These are phyloP conservation scores for Dendroctonus valens DNA, from an alignment of 1,140 invertebrate species.

Conservation along the genomic window DNA sequence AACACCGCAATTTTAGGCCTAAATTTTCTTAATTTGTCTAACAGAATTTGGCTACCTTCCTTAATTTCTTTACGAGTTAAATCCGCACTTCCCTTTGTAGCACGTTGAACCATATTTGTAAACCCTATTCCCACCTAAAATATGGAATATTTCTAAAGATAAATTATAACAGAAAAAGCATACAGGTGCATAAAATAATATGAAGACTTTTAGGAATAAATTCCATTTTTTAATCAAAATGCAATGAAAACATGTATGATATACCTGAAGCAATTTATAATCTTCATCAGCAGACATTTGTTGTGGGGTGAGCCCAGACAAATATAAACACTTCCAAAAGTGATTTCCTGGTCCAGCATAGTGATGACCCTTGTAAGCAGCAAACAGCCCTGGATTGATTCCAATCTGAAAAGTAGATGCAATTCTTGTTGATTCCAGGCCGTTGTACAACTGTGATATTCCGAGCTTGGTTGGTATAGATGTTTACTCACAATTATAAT, in stretches of 20 bases:
- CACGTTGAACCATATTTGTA: constrained; percentile 94
- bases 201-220: not conserved
- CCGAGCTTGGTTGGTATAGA: not conserved
- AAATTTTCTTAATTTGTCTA: constrained; percentile 90
- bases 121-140: constrained; percentile 80
- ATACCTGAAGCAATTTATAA: constrained; percentile 83
- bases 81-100: constrained; percentile 94
- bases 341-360: constrained; percentile 98
- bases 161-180: not conserved
- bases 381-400: constrained; percentile 95
- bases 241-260: not conserved
- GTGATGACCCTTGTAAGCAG: constrained; percentile 96
- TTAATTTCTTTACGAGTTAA: constrained; percentile 95
- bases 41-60: constrained; percentile 87
- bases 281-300: constrained; percentile 96
- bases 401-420: constrained; percentile 72
- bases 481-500: constrained; percentile 91
- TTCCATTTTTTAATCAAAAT: not conserved
- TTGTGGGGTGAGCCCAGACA: constrained; percentile 90
- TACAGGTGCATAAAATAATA: not conserved
- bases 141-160: no score
- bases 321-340: constrained; percentile 97
- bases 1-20: constrained; percentile 97
- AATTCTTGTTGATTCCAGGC: not conserved
- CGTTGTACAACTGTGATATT: not conserved